Conservation (phyloP, 2,888 invertebrate genomes). For the Xestia xanthographa region DNA sequence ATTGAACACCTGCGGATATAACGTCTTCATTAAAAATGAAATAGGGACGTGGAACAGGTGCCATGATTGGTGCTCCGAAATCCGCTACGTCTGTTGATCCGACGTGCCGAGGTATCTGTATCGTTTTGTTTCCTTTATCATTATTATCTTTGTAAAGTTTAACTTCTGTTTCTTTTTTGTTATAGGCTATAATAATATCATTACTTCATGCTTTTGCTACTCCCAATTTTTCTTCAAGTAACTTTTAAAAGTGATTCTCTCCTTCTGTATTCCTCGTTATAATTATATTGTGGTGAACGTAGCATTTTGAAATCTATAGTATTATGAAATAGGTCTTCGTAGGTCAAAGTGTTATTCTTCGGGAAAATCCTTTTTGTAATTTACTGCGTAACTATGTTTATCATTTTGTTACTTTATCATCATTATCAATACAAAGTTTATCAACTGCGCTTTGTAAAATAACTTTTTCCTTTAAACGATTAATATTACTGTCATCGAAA, state of each 20-base stretch:
- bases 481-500: too few species aligned
- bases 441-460: neutral
- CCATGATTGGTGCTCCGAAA: conserved; percentile 78
- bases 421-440: neutral
- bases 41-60: conserved; percentile 84
- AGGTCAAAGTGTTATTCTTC: neutral
- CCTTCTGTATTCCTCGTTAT: neutral
- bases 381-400: neutral
- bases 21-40: conserved; percentile 88
- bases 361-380: neutral
- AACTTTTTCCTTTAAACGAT: neutral
- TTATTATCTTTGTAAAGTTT: conserved; percentile 29
- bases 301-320: neutral
- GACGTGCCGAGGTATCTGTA: conserved; percentile 17
- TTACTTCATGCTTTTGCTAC: neutral
- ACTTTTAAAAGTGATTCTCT: neutral
- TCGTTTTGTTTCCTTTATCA: conserved; percentile 45
- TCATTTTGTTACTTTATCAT: conserved; percentile 12
- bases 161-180: conserved; percentile 30
- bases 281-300: neutral
- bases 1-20: conserved; percentile 86
- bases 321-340: neutral
- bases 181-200: neutral
- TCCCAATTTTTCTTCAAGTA: neutral
- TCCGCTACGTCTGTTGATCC: conserved; percentile 60